Percentiles rank a stretch among this genome's conserved stretches.
Conservation (phyloP, 2,113 vertebrate species). For the Nannospalax galili region DNA sequence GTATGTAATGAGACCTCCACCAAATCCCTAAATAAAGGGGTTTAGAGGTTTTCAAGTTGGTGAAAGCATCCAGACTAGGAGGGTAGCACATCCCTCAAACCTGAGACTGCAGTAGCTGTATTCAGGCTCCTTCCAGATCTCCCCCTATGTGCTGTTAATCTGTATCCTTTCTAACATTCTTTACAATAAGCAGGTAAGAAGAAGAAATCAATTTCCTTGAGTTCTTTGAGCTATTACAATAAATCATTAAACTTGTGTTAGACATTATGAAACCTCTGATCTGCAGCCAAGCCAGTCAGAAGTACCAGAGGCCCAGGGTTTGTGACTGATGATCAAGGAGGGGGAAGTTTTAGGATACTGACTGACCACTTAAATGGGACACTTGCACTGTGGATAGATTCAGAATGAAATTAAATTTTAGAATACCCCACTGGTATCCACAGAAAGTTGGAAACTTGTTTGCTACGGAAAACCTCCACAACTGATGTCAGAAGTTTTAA, state of each 20-base stretch:
- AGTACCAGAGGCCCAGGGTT: not conserved
- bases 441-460: not conserved
- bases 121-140: not conserved
- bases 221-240: not conserved
- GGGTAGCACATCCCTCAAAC: not conserved
- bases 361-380: not conserved
- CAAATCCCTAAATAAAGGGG: not conserved
- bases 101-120: not conserved
- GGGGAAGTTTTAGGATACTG: not conserved
- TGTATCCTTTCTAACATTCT: not conserved
- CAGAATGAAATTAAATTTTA: too few species aligned
- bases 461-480: not conserved
- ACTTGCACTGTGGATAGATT: not conserved
- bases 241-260: not conserved
- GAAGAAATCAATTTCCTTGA: not conserved
- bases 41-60: not conserved
- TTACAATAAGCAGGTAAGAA: not conserved
- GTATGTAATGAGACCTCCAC: not conserved
- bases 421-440: not conserved
- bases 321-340: not conserved
- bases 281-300: not conserved
- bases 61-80: not conserved
- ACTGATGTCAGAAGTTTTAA: not conserved
- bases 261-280: not conserved
- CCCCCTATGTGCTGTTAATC: not conserved